These are phyloP conservation scores for Ia io DNA, from an alignment of 2,113 vertebrate genomes.

Conservation along the genomic window DNA sequence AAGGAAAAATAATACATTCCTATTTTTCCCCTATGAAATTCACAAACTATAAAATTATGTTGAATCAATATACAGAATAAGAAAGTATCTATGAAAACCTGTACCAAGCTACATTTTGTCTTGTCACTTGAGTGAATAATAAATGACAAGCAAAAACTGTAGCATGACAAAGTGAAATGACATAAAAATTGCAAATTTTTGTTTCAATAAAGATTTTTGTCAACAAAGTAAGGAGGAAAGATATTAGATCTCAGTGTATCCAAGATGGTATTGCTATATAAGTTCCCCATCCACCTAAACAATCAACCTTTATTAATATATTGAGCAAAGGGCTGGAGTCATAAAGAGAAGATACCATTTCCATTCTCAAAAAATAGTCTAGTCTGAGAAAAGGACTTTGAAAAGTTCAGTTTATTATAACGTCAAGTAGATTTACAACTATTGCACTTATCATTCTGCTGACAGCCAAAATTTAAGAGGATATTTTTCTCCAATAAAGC, in stretches of 20 bases:
- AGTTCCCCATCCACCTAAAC: neutral
- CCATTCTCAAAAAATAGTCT: conserved; percentile 27
- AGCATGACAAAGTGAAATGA: neutral
- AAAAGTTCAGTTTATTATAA: conserved; percentile 67
- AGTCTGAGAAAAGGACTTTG: neutral
- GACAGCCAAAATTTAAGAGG: conserved; percentile 51
- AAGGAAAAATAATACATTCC: neutral
- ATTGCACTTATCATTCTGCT: conserved; percentile 66
- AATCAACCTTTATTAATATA: neutral
- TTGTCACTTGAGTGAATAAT: neutral
- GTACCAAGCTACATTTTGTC: neutral
- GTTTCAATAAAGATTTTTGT: conserved; percentile 34
- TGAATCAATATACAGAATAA: neutral
- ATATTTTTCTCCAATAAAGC: conserved; percentile 38
- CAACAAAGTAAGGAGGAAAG: conserved; percentile 19
- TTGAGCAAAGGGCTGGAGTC: neutral
- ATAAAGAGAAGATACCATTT: neutral
- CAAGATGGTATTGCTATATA: neutral
- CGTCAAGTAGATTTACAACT: conserved; percentile 62
- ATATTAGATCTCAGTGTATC: neutral
- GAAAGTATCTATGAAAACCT: neutral
- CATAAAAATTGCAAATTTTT: conserved; percentile 24
- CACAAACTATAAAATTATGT: neutral
- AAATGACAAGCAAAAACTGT: conserved; percentile 1
- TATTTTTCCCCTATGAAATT: neutral